phyloP scores from a whole-genome alignment of 2,888 invertebrate species.

The Xestia xanthographa region DNA sequence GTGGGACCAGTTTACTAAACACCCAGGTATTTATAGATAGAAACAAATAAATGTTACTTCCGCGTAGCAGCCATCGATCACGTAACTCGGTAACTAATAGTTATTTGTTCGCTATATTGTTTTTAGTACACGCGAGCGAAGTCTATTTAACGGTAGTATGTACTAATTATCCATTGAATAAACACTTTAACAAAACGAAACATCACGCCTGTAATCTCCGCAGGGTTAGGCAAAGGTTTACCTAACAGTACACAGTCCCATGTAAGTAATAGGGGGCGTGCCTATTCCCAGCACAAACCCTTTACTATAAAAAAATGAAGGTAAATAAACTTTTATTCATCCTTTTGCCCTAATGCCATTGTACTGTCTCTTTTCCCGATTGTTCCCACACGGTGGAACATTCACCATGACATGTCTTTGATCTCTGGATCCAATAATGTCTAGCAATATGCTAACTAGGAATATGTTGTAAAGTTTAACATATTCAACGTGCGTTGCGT shows the following conservation, averaged over 20 bases:
- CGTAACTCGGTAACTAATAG: constrained; percentile 23
- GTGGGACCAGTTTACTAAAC: too few species aligned
- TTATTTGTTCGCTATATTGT: constrained; percentile 32
- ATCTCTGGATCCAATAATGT: neutral
- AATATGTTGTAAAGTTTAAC: neutral
- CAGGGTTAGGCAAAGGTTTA: neutral
- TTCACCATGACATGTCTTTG: neutral
- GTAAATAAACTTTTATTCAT: too few species aligned
- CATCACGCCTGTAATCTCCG: neutral
- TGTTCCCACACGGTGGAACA: neutral
- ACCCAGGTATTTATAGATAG: constrained; percentile 4
- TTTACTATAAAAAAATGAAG: neutral
- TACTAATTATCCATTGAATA: constrained; percentile 12
- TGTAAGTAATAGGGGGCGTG: neutral
- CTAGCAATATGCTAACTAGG: neutral
- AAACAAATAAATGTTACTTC: constrained; percentile 22
- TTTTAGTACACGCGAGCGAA: constrained; percentile 11
- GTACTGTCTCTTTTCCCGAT: neutral
- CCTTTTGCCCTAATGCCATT: neutral
- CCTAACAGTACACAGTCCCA: neutral
- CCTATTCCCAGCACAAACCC: neutral
- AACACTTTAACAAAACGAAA: neutral
- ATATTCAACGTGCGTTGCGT: neutral
- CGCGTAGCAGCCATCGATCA: constrained; percentile 28
- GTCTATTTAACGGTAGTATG: neutral